Percentiles rank a stretch among this genome's conserved stretches.
These are phyloP conservation scores for Paratilapia polleni DNA, from an alignment of 2,113 vertebrate species.

Conservation along the genomic window DNA sequence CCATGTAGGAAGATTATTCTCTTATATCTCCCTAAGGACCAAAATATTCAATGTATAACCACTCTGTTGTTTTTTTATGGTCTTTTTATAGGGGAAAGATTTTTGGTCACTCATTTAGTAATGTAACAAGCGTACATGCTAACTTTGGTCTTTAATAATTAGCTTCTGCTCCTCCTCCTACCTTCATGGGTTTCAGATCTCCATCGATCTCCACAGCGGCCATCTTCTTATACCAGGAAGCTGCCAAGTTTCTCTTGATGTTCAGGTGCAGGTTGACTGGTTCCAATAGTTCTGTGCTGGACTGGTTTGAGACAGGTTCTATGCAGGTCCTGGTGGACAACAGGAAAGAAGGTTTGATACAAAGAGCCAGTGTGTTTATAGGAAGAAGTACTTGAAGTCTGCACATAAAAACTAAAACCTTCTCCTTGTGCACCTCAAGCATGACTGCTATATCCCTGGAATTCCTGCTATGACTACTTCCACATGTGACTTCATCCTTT, in stretches of 20 bases:
- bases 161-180: slow-evolving; percentile 44
- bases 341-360: background rate
- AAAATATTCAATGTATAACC: background rate
- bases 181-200: slow-evolving; percentile 94
- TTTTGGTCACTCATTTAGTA: background rate
- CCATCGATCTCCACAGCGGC: slow-evolving; percentile 88
- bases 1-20: background rate
- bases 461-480: background rate
- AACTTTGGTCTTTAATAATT: background rate
- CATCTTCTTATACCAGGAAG: slow-evolving; percentile 87
- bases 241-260: slow-evolving; percentile 90
- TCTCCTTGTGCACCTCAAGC: background rate
- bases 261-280: slow-evolving; percentile 90
- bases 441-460: accelerated
- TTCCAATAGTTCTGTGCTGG: slow-evolving; percentile 85
- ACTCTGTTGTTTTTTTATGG: background rate
- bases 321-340: slow-evolving; percentile 77
- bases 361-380: background rate
- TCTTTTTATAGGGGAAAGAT: background rate
- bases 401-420: background rate
- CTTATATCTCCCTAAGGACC: background rate
- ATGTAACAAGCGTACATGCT: background rate
- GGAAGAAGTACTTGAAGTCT: background rate
- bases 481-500: background rate
- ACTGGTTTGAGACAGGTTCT: slow-evolving; percentile 58